These are phyloP conservation scores for Phalangium opilio DNA, from an alignment of 2,888 invertebrate species.

Conservation along the genomic window DNA sequence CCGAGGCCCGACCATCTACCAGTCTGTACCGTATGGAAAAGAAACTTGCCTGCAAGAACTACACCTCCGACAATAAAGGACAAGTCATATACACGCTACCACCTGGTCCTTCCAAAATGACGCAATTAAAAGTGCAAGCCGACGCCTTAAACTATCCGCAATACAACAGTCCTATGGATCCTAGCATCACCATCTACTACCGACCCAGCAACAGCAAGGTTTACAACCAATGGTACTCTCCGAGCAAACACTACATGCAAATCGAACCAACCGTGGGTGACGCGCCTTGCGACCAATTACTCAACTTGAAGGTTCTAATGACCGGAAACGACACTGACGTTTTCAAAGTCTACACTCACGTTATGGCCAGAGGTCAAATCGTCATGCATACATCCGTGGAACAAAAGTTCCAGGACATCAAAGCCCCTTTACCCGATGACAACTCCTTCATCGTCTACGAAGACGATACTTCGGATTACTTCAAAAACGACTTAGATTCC, in stretches of 20 bases:
- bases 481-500: constrained; percentile 42
- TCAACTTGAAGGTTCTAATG: neutral
- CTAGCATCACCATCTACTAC: constrained; percentile 8
- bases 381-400: no score
- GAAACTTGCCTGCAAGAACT: constrained; percentile 6
- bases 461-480: constrained; percentile 52
- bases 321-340: constrained; percentile 54
- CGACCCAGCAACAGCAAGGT: neutral
- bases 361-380: no score
- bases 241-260: constrained; percentile 1
- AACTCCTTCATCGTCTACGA: constrained; percentile 53
- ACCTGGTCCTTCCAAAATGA: neutral
- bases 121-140: constrained; percentile 21
- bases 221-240: constrained; percentile 4
- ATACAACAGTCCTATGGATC: constrained; percentile 15
- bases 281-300: neutral
- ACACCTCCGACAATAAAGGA: constrained; percentile 4
- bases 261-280: constrained; percentile 1
- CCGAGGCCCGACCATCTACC: neutral
- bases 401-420: constrained; percentile 67
- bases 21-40: no score
- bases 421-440: constrained; percentile 72
- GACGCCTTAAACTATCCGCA: constrained; percentile 16
- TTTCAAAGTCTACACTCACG: constrained; percentile 43
- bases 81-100: constrained; percentile 2